These are phyloP conservation scores for Polyploca ridens DNA, from an alignment of 2,888 invertebrate species.

Conservation along the genomic window DNA sequence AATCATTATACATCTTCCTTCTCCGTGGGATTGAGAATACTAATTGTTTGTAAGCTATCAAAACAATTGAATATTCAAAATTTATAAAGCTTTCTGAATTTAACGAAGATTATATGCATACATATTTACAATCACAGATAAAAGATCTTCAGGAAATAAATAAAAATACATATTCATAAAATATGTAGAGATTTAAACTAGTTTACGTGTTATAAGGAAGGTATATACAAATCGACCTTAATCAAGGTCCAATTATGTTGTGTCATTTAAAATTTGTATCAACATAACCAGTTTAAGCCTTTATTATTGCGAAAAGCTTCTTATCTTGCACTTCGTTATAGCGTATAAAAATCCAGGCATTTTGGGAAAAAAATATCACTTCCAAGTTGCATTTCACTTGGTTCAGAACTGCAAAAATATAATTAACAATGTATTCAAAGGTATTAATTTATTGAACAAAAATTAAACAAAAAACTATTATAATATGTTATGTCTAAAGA, in stretches of 20 bases:
- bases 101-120: no score
- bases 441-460: neutral
- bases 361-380: neutral
- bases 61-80: no score
- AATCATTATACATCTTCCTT: no score
- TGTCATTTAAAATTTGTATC: neutral
- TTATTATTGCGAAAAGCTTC: neutral
- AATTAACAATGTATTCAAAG: constrained; percentile 4
- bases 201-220: neutral
- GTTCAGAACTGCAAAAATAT: neutral
- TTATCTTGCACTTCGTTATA: neutral
- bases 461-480: neutral
- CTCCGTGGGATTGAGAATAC: no score
- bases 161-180: neutral
- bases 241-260: neutral
- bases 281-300: neutral
- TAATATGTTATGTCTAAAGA: no score
- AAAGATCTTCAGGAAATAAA: no score
- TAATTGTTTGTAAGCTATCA: no score
- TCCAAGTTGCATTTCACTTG: neutral
- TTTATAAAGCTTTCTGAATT: no score
- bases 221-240: neutral
- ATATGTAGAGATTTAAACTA: neutral
- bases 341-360: neutral
- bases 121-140: no score